Base-by-base conservation (phyloP, 2,888 invertebrate genomes). In the Caenorhabditis uteleia region DNA sequence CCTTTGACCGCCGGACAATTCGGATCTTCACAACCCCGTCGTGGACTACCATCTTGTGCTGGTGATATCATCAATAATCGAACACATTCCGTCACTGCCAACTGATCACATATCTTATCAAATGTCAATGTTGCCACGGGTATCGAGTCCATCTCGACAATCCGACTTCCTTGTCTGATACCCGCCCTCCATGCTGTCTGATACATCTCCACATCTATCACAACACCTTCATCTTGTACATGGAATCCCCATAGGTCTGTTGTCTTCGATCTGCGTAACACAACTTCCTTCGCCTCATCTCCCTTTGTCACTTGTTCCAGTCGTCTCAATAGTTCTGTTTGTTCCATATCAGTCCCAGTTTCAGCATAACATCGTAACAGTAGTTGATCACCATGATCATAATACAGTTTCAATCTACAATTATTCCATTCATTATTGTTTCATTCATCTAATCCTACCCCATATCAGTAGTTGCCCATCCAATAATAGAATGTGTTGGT, bases 311-410 rank as follows among this genome's bases (percentile, higher is more conserved):
- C 92, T 46, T 89, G 88, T 48, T 89, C 88, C 33, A 95, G 87
- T 23, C 95, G 87, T 14, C 90, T 89, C 80, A 91, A 89, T 59
- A 94, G 89, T 84, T 91, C 91, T 84, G 89, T 87, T 57, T 86
- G 78, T 77, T 90, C 91, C 3, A 88, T 88, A 36, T 79, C 80
- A 12, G 74, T 74, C 29, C 79, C 78, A 10, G 40, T 88, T 55
- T 89, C 87, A 82, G 90, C 89, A 77, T 90, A 89, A 42, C 78
- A 79, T 46, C 79, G 69, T 65, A 93, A 87, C 5, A 91, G 90
- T 75, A 93, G 88, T 84, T 92, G 92, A 85, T 95, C 95, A 2
- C 95, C 93, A 84, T 92, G 91, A 85, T 94, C 93, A 86, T 93
- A 92, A 86, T 91, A 95, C 20, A 81, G 42, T 55, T 79, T 80